These are phyloP conservation scores for Eustalomyia histrio DNA, from an alignment of 2,888 invertebrate species.

Conservation along the genomic window DNA sequence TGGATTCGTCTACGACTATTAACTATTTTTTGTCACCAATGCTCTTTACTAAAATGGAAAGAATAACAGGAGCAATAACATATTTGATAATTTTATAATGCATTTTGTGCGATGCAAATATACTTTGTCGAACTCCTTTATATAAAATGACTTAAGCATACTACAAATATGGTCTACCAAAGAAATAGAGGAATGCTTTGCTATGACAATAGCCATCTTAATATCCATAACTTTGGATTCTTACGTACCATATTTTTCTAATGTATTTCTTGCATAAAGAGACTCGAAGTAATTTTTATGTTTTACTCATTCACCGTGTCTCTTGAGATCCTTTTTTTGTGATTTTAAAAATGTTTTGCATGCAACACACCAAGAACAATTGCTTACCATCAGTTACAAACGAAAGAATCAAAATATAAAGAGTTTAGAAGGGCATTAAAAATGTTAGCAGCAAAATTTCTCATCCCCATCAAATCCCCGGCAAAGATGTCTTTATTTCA, in stretches of 20 bases:
- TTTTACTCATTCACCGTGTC: not conserved
- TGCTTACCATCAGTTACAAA: too few species aligned
- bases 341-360: not conserved
- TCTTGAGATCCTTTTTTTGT: not conserved
- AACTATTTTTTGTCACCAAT: not conserved
- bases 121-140: conserved; percentile 8
- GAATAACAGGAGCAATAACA: not conserved
- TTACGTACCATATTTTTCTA: conserved; percentile 4
- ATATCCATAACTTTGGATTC: not conserved
- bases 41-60: not conserved
- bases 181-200: conserved; percentile 14
- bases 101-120: conserved; percentile 3
- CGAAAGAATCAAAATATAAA: too few species aligned
- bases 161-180: not conserved
- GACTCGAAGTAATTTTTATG: not conserved
- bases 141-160: conserved; percentile 7
- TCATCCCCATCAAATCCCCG: too few species aligned
- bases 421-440: too few species aligned
- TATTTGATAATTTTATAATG: not conserved
- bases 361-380: not conserved
- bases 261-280: conserved; percentile 13
- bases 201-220: not conserved
- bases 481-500: too few species aligned
- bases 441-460: too few species aligned
- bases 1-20: conserved; percentile 3